Evolutionary conservation across 2,797 vertebrate species (phyloP).

Genomic region (Synaphobranchus kaupii): DNA sequence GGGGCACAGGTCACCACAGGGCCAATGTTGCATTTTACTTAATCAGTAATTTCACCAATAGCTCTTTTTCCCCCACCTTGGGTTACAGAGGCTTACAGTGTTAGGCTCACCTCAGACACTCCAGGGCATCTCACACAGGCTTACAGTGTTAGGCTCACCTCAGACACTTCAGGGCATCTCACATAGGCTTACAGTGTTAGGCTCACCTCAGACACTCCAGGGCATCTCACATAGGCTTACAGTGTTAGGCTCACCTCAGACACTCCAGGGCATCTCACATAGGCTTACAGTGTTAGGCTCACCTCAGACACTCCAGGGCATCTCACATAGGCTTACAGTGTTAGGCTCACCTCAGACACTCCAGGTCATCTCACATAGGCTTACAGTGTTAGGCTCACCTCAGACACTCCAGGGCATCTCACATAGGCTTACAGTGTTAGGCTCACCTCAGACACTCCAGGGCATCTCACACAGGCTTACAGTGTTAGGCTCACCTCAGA

Average conservation of each 20-base stretch:
- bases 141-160: no score
- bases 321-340: background rate
- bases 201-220: background rate
- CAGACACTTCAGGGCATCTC: background rate
- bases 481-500: background rate
- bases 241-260: background rate
- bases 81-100: background rate
- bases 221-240: background rate
- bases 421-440: background rate
- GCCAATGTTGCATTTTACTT: constrained; percentile 66
- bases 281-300: background rate
- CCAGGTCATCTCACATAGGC: background rate
- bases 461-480: background rate
- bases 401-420: background rate
- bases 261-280: background rate
- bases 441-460: background rate
- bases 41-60: background rate
- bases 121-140: background rate
- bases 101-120: background rate
- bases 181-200: background rate
- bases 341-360: background rate
- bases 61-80: background rate
- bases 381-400: no score
- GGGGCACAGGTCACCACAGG: constrained; percentile 52
- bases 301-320: background rate